Conservation (phyloP, 2,113 vertebrate species). For the Symphodus melops region DNA sequence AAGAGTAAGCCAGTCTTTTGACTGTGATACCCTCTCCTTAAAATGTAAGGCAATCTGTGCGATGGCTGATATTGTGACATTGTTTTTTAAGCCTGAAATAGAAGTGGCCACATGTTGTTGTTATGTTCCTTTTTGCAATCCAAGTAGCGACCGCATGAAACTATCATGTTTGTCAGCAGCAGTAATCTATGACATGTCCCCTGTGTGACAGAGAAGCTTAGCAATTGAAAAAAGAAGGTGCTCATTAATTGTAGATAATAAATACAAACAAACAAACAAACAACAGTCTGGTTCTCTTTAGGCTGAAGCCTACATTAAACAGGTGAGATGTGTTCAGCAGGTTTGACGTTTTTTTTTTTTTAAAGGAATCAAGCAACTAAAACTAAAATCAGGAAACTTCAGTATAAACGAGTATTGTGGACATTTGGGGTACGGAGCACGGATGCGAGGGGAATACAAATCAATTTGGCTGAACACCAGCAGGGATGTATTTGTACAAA, state of each 20-base stretch:
- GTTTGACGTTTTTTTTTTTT: conserved; percentile 1
- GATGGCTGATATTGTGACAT: conserved; percentile 26
- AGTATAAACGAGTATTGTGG: not conserved
- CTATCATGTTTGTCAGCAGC: conserved; percentile 40
- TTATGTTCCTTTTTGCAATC: conserved; percentile 36
- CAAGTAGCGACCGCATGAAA: conserved; percentile 25
- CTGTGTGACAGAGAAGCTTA: conserved; percentile 14
- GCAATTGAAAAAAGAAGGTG: not conserved
- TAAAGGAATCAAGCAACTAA: conserved; percentile 5
- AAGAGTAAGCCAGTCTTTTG: not conserved
- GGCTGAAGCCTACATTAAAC: conserved; percentile 12
- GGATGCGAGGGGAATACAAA: conserved; percentile 38
- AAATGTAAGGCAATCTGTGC: conserved; percentile 17
- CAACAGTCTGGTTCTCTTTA: not conserved
- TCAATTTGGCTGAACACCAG: conserved; percentile 37
- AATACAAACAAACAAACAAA: not conserved
- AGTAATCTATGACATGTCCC: conserved; percentile 24
- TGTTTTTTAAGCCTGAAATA: conserved; percentile 49
- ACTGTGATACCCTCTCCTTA: not conserved
- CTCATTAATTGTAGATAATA: not conserved
- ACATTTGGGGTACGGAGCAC: conserved; percentile 2
- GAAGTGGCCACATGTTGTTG: conserved; percentile 52
- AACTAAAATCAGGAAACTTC: conserved; percentile 17
- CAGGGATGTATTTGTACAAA: conserved; percentile 38
- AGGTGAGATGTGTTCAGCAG: not conserved